Evolutionary conservation across 2,797 vertebrate genomes (phyloP).

Genomic region (Trachops cirrhosus): DNA sequence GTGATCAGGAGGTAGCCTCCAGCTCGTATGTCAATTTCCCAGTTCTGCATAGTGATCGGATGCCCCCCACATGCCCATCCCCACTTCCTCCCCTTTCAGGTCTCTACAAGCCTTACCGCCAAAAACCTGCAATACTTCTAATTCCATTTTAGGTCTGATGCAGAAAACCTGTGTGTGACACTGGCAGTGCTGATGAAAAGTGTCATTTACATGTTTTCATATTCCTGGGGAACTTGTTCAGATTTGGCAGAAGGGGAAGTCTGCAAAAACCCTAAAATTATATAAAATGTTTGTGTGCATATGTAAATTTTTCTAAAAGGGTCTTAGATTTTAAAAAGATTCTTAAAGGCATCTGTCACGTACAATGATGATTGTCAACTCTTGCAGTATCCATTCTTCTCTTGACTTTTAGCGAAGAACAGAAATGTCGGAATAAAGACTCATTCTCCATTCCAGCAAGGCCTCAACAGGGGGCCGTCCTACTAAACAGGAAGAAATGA

Average conservation of each 20-base stretch:
- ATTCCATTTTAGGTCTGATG: neutral
- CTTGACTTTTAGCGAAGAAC: neutral
- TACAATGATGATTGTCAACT: neutral
- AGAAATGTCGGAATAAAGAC: neutral
- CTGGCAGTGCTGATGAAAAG: neutral
- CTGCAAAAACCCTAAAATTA: neutral
- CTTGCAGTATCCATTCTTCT: neutral
- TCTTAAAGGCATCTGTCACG: neutral
- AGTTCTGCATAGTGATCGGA: neutral
- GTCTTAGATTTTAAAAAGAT: neutral
- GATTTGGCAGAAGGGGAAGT: neutral
- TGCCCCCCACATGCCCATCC: neutral
- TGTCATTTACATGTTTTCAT: neutral
- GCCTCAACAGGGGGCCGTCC: neutral
- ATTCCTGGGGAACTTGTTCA: neutral
- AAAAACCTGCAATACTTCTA: neutral
- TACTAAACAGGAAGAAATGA: neutral
- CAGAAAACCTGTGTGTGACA: neutral
- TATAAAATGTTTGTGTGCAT: neutral
- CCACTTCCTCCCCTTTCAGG: neutral
- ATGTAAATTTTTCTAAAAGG: neutral
- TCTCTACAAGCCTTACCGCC: neutral
- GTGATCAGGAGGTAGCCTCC: neutral
- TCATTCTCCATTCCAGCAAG: neutral
- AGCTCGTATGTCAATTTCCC: neutral